Conservation (phyloP, 1,140 invertebrate genomes). For the Thalassaphorura encarpata region DNA sequence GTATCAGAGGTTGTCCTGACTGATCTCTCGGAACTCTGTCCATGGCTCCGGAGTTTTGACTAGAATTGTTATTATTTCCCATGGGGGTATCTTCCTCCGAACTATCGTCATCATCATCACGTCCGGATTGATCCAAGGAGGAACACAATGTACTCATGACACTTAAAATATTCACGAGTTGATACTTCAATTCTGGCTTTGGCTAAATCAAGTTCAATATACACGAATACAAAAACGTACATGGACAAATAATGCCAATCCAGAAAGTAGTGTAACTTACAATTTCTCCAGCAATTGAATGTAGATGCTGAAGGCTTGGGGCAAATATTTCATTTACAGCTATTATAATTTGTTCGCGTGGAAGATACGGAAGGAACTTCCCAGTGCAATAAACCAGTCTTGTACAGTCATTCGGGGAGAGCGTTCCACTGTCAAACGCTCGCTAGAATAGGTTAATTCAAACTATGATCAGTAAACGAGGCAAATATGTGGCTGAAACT, state of each 20-base stretch:
- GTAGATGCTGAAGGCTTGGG: slow-evolving; percentile 25
- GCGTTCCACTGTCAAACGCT: slow-evolving; percentile 24
- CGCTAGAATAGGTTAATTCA: slow-evolving; percentile 22
- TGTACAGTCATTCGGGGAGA: slow-evolving; percentile 24
- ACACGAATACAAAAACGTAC: slow-evolving; percentile 1
- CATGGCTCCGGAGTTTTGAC: not conserved
- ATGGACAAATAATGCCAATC: not conserved
- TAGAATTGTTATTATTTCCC: slow-evolving; percentile 21
- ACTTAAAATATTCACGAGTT: slow-evolving; percentile 20
- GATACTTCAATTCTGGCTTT: slow-evolving; percentile 19
- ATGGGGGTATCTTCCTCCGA: slow-evolving; percentile 8
- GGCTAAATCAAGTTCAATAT: slow-evolving; percentile 13
- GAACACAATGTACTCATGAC: slow-evolving; percentile 28
- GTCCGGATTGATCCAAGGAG: slow-evolving; percentile 17
- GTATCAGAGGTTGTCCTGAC: slow-evolving; percentile 22
- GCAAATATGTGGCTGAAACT: too few species aligned
- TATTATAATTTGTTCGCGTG: slow-evolving; percentile 26
- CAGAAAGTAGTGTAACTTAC: slow-evolving; percentile 5
- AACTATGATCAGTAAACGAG: too few species aligned
- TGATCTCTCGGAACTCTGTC: not conserved
- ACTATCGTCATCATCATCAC: slow-evolving; percentile 22
- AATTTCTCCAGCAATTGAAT: slow-evolving; percentile 19
- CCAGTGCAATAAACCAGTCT: slow-evolving; percentile 28
- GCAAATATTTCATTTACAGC: slow-evolving; percentile 30
- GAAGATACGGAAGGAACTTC: slow-evolving; percentile 27